Evolutionary conservation across 2,888 invertebrate genomes (phyloP), one percentile per base, ranked within the genome.

Genomic region (Cataglyphis altisquamis): DNA sequence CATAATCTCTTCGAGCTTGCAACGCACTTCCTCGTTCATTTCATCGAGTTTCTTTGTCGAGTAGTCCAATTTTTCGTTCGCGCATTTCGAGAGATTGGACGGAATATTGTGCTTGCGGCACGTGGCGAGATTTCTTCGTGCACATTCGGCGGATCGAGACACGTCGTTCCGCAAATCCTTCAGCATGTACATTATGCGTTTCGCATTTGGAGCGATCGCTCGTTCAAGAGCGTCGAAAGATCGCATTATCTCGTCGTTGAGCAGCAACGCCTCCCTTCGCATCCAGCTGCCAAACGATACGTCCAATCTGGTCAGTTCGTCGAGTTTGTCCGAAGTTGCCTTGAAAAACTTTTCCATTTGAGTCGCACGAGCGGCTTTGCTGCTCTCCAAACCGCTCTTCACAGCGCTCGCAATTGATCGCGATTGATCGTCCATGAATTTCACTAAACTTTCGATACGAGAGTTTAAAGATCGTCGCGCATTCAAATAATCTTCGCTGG

Each of bases 41-140:
- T 73, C 70, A 12, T 91, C 86, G 6, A 92, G 67, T 25, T 85
- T 87, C 9, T 80, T 74, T 2, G 60, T 62, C 3, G 90, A 91
- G 21, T 84, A 45, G 3, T 75, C 73, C 0, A 63, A 62, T 0
- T 83, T 87, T 4, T 84, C 57, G 1, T 90, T 81, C n/a, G 89
- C 45, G 62, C 91, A 91, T 15, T 86, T 45, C 0, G 73, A 32
- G 21, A 92, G 67, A 25, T 60, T 63, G 15, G 80, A 36, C 0
- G 87, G 86, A 8, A 83, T 82, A n/a, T 67, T 15, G 18, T 81
- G 84, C 9, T 82, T 77, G 12, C 84, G 86, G 66, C 92, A 92
- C 0, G 68, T 62, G 0, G 12, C 18, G 10, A 90, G 39, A 52
- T 86, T 62, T 5, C 39, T 62, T 48, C 84, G 83, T 9, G 90